Base-by-base conservation (phyloP, 2,888 invertebrate species). In the Himalopsyche anomala region DNA sequence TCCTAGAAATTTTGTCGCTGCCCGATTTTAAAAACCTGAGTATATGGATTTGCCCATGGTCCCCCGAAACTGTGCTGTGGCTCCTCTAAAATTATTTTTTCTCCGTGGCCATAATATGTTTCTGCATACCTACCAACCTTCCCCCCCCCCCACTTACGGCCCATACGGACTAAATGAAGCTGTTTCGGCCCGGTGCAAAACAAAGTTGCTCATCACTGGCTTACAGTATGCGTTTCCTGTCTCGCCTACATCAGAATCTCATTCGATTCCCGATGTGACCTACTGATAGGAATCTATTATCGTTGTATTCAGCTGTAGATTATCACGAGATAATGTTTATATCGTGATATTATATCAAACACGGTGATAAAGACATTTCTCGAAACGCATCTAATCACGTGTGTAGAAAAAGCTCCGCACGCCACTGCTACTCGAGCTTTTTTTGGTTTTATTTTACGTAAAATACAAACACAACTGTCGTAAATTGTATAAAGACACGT, bases 271-370 rank as follows among this genome's bases (percentile, higher is more conserved):
- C 74, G 74, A 74, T 74, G 74, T 74, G 74, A 74, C 74, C 74
- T 74, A 74, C 74, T 74, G 74, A 74, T 74, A 74, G 74, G 36
- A 74, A 74, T 74, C 74, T 74, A 74, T 74, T 74, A 74, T 74
- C 74, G 74, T 74, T 15, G 38, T 38, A 38, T 15, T 38, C 74
- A 74, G 74, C n/a, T 74, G 38, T 74, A 74, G 38, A 74, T 74
- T 74, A 74, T 74, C 74, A 74, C 5, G 74, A 74, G 74, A 74
- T 74, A 74, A 36, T 74, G 74, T 74, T 74, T 74, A 74, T 74
- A 74, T 74, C 74, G 74, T 74, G 74, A 74, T 74, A 74, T 74
- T 74, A 74, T 74, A 74, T 74, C 36, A 36, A 36, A 74, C 74
- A 74, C 15, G 74, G 74, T 74, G 74, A 74, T 74, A 74, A 74